Evolutionary conservation across 2,888 invertebrate species (phyloP).

Genomic region (Zelleria hepariella): DNA sequence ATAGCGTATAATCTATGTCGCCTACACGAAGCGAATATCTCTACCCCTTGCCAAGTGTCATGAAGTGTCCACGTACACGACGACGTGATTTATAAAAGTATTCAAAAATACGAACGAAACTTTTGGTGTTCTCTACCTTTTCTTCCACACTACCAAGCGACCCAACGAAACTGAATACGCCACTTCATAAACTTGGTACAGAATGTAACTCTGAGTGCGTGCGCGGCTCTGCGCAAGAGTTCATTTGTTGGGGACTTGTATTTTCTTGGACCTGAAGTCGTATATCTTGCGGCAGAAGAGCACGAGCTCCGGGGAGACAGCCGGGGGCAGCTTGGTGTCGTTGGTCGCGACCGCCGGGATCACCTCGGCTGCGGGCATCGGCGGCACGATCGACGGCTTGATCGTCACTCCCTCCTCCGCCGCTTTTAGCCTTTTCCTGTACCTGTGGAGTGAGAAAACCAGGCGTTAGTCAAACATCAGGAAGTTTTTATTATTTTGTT

Average conservation of each 20-base stretch:
- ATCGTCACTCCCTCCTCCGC: constrained; percentile 82
- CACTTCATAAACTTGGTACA: neutral
- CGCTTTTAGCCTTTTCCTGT: constrained; percentile 85
- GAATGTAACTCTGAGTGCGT: neutral
- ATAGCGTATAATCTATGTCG: neutral
- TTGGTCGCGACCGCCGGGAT: constrained; percentile 59
- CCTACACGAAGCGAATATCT: neutral
- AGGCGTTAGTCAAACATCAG: neutral
- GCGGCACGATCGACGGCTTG: constrained; percentile 81
- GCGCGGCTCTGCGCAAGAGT: constrained; percentile 11
- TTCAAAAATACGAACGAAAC: constrained; percentile 1
- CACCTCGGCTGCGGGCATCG: constrained; percentile 70
- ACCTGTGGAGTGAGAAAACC: constrained; percentile 67
- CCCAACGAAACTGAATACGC: neutral
- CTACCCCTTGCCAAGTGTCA: neutral
- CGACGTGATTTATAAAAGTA: neutral
- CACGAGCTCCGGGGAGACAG: constrained; percentile 83
- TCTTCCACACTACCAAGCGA: neutral
- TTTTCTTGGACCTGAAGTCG: constrained; percentile 91
- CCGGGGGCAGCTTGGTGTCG: constrained; percentile 76
- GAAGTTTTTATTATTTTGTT: too few species aligned
- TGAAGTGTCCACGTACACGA: neutral
- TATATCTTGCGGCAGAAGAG: constrained; percentile 95
- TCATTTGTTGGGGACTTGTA: constrained; percentile 67
- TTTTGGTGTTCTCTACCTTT: constrained; percentile 11